These are phyloP conservation scores for Pachyrhynchus sulphureomaculatus DNA, from an alignment of 1,140 invertebrate genomes.

Conservation along the genomic window DNA sequence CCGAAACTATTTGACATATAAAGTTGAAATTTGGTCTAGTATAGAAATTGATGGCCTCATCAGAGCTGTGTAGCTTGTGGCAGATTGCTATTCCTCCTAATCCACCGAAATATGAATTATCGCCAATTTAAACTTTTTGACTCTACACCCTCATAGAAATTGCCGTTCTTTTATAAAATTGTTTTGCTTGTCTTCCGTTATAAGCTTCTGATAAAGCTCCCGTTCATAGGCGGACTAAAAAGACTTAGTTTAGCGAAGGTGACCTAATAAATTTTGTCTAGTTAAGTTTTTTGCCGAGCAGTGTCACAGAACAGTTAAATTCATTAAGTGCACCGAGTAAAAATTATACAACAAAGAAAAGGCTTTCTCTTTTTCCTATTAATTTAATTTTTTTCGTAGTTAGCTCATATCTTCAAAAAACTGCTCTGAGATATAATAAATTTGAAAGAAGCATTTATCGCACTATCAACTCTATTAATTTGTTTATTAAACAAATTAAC, in stretches of 20 bases:
- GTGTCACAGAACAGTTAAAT: no score
- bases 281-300: neutral
- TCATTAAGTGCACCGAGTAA: no score
- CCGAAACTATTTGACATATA: no score
- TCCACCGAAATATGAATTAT: slow-evolving; percentile 45
- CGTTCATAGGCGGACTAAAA: neutral
- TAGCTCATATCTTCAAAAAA: no score
- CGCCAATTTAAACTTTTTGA: slow-evolving; percentile 47
- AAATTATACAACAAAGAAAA: no score
- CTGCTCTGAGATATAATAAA: no score
- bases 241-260: no score
- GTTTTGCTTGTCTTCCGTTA: neutral
- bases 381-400: no score
- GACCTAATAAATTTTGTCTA: neutral
- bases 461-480: no score
- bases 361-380: no score
- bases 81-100: slow-evolving; percentile 43
- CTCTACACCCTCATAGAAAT: slow-evolving; percentile 17
- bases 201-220: neutral
- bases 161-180: slow-evolving; percentile 4
- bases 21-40: slow-evolving; percentile 41
- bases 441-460: no score
- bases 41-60: slow-evolving; percentile 45
- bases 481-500: no score
- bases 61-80: slow-evolving; percentile 43